These are phyloP conservation scores for Emydura subglobosa DNA, from an alignment of 2,113 vertebrate species.

Conservation along the genomic window DNA sequence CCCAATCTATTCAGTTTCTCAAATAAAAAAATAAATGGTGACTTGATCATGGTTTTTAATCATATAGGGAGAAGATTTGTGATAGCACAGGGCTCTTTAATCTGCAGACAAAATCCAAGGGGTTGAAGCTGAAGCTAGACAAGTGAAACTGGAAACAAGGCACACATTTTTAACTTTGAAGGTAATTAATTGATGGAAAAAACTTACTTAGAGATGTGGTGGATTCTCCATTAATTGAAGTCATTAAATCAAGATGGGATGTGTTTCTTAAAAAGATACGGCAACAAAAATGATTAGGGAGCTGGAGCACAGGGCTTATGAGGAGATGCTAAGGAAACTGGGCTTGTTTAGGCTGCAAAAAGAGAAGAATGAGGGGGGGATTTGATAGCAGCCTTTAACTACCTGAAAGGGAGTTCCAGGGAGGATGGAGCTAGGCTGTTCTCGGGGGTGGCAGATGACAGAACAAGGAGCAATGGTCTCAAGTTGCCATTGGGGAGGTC, in stretches of 20 bases:
- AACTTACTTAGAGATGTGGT: not conserved
- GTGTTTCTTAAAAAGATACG: not conserved
- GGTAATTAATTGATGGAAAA: not conserved
- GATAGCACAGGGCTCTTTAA: not conserved
- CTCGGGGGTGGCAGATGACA: too few relatives aligned
- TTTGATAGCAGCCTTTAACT: too few relatives aligned
- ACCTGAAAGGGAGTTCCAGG: too few relatives aligned
- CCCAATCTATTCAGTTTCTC: not conserved
- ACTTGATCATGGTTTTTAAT: not conserved
- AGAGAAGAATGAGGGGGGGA: too few relatives aligned
- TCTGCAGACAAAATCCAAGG: not conserved
- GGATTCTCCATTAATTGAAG: not conserved
- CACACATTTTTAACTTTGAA: not conserved
- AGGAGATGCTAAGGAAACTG: too few relatives aligned
- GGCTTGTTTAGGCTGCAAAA: too few relatives aligned
- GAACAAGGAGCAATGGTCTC: too few relatives aligned
- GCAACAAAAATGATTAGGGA: too few relatives aligned
- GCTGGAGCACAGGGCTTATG: too few relatives aligned
- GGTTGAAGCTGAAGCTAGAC: not conserved
- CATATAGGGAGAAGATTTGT: accelerated
- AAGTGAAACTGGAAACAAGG: not conserved
- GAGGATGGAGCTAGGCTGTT: too few relatives aligned
- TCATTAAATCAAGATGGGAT: not conserved
- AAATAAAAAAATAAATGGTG: not conserved
- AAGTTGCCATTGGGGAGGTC: too few relatives aligned